Conservation (phyloP, 2,888 invertebrate species). For the Limulus polyphemus region DNA sequence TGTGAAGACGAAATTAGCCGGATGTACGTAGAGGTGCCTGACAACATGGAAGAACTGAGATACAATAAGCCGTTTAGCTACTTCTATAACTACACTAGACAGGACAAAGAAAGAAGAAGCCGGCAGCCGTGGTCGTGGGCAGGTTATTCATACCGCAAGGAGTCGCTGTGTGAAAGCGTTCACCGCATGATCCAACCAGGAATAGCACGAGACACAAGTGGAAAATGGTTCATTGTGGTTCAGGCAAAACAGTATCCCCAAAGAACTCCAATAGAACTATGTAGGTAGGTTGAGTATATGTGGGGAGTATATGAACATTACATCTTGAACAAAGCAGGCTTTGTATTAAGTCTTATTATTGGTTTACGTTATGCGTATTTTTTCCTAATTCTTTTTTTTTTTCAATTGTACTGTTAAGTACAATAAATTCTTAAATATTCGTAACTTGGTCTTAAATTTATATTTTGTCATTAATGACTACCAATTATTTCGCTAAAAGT, state of each 20-base stretch:
- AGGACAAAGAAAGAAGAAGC: constrained; percentile 6
- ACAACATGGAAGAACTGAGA: constrained; percentile 14
- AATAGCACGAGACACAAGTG: constrained; percentile 28
- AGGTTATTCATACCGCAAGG: constrained; percentile 12
- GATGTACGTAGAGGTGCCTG: constrained; percentile 18
- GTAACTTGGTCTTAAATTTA: no score
- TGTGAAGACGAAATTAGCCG: constrained; percentile 12
- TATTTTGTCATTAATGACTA: no score
- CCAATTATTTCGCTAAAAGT: no score
- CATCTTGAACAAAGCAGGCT: no score
- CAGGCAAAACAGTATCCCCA: constrained; percentile 28
- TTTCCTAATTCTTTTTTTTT: no score
- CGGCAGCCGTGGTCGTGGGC: constrained; percentile 21
- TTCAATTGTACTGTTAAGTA: no score
- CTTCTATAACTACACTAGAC: no score
- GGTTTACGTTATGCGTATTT: no score
- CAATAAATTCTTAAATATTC: no score
- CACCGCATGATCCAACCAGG: constrained; percentile 28
- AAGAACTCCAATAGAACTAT: constrained; percentile 30
- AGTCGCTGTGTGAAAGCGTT: constrained; percentile 28
- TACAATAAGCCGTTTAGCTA: constrained; percentile 2
- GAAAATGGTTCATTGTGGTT: constrained; percentile 31
- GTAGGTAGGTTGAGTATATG: constrained; percentile 24
- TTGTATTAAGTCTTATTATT: no score
- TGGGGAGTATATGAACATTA: no score